Percentiles rank a stretch among this genome's conserved stretches.
These are phyloP conservation scores for Drosophila diplacantha DNA, from an alignment of 2,888 invertebrate genomes.

Conservation along the genomic window DNA sequence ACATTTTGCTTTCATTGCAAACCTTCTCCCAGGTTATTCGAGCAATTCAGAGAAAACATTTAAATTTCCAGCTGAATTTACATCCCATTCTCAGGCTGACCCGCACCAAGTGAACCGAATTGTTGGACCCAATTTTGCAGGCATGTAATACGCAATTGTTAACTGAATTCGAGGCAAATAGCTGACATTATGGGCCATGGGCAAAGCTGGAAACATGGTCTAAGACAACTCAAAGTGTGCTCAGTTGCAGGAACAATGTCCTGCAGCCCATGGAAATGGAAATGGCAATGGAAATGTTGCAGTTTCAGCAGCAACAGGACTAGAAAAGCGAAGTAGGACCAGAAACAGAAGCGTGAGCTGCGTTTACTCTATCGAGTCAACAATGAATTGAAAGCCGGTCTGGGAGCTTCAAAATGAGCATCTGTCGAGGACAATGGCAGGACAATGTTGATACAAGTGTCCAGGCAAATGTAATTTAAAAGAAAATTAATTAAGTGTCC, in stretches of 20 bases:
- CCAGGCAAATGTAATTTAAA: conserved; percentile 57
- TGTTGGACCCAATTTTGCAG: conserved; percentile 27
- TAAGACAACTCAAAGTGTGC: conserved; percentile 31
- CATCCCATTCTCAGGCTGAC: conserved; percentile 7
- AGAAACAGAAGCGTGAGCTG: conserved; percentile 15
- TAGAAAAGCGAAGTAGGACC: conserved; percentile 13
- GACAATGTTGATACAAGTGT: conserved; percentile 59
- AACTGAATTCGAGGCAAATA: conserved; percentile 51
- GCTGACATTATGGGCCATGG: conserved; percentile 23
- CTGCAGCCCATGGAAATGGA: conserved; percentile 27
- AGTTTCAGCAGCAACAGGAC: conserved; percentile 27
- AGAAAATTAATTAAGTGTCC: conserved; percentile 67
- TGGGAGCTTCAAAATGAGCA: conserved; percentile 48
- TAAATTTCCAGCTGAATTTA: conserved; percentile 26
- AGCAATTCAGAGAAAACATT: conserved; percentile 18
- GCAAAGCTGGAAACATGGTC: conserved; percentile 13
- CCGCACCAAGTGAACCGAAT: conserved; percentile 11
- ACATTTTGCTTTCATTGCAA: neutral
- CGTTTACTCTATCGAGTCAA: conserved; percentile 60
- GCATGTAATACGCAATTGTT: conserved; percentile 61
- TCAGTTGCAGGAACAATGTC: conserved; percentile 28
- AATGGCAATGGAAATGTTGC: conserved; percentile 26
- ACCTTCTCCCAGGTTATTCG: too few species aligned
- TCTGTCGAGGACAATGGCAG: conserved; percentile 15
- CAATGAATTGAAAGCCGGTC: conserved; percentile 57